phyloP scores from a whole-genome alignment of 2,888 invertebrate genomes.

The Eupithecia tripunctaria region DNA sequence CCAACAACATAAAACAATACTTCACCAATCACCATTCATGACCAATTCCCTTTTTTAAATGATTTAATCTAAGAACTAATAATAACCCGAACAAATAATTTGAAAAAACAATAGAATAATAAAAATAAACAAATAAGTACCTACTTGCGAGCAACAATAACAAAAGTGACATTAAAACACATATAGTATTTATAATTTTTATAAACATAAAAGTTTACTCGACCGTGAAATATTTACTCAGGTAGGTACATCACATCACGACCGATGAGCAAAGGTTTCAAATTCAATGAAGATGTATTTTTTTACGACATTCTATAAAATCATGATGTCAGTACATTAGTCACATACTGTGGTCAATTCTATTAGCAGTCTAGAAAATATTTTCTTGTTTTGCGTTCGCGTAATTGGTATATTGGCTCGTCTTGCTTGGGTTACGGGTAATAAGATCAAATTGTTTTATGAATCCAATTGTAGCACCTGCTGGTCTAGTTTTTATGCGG shows the following conservation, averaged over 20 bases:
- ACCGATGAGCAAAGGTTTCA: constrained; percentile 58
- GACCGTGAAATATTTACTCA: constrained; percentile 45
- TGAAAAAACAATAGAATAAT: not conserved
- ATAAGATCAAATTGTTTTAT: constrained; percentile 48
- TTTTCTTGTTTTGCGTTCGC: constrained; percentile 40
- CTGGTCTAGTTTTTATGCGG: constrained; percentile 61
- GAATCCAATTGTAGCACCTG: constrained; percentile 57
- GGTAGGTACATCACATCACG: constrained; percentile 43
- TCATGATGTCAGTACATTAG: constrained; percentile 54
- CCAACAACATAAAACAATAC: not conserved
- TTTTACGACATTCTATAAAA: constrained; percentile 46
- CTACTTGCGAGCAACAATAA: not conserved
- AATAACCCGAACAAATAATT: not conserved
- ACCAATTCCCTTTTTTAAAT: not conserved
- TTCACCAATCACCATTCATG: not conserved
- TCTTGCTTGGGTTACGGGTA: constrained; percentile 35
- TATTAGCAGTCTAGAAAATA: constrained; percentile 33
- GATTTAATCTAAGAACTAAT: not conserved
- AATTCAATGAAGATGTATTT: constrained; percentile 44
- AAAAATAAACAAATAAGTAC: not conserved
- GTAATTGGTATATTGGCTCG: constrained; percentile 42
- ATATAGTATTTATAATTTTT: not conserved
- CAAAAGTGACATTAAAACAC: not conserved
- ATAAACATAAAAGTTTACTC: constrained; percentile 39
- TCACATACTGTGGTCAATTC: constrained; percentile 9